Percentiles rank a stretch among this genome's conserved stretches.
These are phyloP conservation scores for Pentalonia nigronervosa DNA, from an alignment of 1,140 invertebrate species.

Conservation along the genomic window DNA sequence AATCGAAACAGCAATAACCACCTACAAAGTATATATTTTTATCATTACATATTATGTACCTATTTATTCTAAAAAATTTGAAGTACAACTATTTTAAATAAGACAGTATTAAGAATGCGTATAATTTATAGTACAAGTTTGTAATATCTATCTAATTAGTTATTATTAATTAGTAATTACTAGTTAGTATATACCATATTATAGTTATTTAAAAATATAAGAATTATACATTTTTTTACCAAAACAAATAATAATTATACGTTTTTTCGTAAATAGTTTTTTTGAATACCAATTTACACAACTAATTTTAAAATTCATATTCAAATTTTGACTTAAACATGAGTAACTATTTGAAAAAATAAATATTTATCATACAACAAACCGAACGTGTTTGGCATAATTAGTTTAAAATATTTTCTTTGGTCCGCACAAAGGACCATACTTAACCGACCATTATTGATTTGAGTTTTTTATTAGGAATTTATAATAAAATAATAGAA, in stretches of 20 bases:
- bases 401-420: neutral
- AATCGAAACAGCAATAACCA: neutral
- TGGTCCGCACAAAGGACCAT: neutral
- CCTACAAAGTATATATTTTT: no score
- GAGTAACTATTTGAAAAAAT: neutral
- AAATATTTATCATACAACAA: neutral
- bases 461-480: neutral
- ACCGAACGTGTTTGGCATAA: neutral
- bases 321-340: neutral
- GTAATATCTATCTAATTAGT: neutral
- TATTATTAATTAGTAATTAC: neutral
- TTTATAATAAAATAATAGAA: no score
- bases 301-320: constrained; percentile 12
- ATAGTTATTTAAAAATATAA: neutral
- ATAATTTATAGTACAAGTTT: neutral
- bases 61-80: neutral
- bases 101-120: neutral
- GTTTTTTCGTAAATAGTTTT: neutral
- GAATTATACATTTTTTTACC: neutral
- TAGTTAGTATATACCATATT: neutral
- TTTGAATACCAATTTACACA: neutral
- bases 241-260: constrained; percentile 1
- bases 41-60: neutral
- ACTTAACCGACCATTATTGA: neutral
- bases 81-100: neutral